Evolutionary conservation across 2,797 vertebrate genomes (phyloP), one percentile per base, ranked within the genome.

Genomic region (Rhinoraja longicauda): DNA sequence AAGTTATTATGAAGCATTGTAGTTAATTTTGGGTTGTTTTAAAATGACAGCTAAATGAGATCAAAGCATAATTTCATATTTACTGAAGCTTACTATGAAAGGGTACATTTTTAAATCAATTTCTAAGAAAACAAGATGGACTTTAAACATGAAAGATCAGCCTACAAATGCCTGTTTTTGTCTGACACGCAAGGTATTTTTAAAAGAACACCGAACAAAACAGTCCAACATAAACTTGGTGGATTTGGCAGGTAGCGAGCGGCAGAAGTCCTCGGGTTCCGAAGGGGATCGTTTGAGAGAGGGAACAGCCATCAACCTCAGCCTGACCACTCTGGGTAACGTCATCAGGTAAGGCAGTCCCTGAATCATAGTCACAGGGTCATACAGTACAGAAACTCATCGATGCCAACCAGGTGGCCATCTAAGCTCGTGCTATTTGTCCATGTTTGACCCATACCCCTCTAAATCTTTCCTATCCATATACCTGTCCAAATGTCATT

Each of bases 221-320:
- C 97, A 97, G 94, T 97, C 98, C 94, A 97, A 96, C 94, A 96
- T 98, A 93, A 97, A 98, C 94, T 93, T 98, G 94, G 97, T 98
- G 95, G 98, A 98, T 94, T 94, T 98, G 95, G 98, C 97, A 0
- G 98, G 98, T 93, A 98, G 97, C 4, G 97, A 98, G 95, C 96
- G 98, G 9, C 98, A 98, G 95, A 96, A 97, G 67, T 96, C 96
- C 1, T 97, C 97, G 0, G 96, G 97, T n/a, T 97, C 97, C 0
- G 98, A 98, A 96, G 97, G 97, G 0, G 98, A 98, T 94, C 95
- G 98, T 86, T 95, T 98, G 82, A 97, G 96, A 93, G 98, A 98
- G 95, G 98, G 98, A 93, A 97, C 97, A 0, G 96, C 96, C 93
- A 97, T 98, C 94, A 98, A 98, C 94, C 96, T 98, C 94, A 98